phyloP scores from a whole-genome alignment of 2,113 vertebrate species.

The Leiothrix lutea region DNA sequence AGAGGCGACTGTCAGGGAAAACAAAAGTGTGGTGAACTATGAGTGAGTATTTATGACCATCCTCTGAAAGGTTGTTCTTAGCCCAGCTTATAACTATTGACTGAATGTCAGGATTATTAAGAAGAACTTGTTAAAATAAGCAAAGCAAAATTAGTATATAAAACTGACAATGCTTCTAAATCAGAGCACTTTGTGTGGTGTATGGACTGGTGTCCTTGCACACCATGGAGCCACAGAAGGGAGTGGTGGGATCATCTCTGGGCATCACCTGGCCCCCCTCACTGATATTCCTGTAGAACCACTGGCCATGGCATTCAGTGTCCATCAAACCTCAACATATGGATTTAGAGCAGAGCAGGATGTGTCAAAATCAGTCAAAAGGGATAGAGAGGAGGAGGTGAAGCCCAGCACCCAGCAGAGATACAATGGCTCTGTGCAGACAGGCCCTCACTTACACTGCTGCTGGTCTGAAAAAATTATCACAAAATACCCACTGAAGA shows the following conservation, averaged over 20 bases:
- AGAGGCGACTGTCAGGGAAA: neutral
- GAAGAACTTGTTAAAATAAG: neutral
- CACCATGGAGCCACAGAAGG: neutral
- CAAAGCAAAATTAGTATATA: neutral
- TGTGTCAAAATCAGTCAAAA: rapidly evolving
- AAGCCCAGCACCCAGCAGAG: neutral
- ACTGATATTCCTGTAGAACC: rapidly evolving
- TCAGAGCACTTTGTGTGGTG: neutral
- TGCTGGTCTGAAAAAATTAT: neutral
- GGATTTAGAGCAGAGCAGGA: neutral
- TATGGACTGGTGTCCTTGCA: neutral
- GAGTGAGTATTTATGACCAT: neutral
- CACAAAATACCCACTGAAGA: slow-evolving; percentile 11
- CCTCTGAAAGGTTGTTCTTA: neutral
- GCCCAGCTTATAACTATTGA: neutral
- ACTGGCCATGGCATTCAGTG: neutral
- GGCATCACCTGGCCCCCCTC: neutral
- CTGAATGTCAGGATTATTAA: neutral
- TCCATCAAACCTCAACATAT: neutral
- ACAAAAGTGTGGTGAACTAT: neutral
- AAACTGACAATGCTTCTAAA: neutral
- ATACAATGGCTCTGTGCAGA: neutral
- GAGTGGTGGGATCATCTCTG: neutral
- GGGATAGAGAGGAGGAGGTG: neutral
- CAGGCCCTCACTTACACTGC: neutral